These are phyloP conservation scores for Hormiphora californensis DNA, from an alignment of 37 sponge, comb jelly and placozoan genomes.

Conservation along the genomic window DNA sequence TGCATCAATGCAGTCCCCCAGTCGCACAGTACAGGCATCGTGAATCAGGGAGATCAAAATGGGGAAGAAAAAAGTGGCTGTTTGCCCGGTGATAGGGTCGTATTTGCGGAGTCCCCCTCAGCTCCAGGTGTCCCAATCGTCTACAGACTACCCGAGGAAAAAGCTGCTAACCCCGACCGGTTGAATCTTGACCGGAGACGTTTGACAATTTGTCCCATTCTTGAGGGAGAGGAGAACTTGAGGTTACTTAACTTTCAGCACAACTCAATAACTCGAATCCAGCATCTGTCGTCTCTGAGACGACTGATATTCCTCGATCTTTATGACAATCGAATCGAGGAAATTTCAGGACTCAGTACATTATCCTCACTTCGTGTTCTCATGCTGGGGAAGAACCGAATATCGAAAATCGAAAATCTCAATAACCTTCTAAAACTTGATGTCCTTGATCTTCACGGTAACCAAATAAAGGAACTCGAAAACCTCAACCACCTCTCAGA, in stretches of 20 bases:
- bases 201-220: conserved; percentile 72
- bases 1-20: neutral
- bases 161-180: conserved; percentile 73
- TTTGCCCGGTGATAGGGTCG: conserved; percentile 46
- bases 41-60: too few species aligned
- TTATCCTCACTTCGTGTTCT: conserved; percentile 83
- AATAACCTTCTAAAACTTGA: conserved; percentile 75
- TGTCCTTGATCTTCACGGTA: conserved; percentile 96
- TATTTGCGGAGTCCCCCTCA: conserved; percentile 56
- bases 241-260: conserved; percentile 90
- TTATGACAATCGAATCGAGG: conserved; percentile 87
- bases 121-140: conserved; percentile 73
- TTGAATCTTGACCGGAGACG: conserved; percentile 82
- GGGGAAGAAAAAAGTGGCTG: conserved; percentile 31
- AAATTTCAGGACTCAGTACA: conserved; percentile 74
- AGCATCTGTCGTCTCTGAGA: conserved; percentile 65
- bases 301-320: conserved; percentile 92
- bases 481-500: conserved; percentile 66
- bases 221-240: conserved; percentile 83
- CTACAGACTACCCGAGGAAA: conserved; percentile 72
- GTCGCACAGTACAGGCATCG: conserved; percentile 5
- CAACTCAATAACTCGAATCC: conserved; percentile 76
- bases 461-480: conserved; percentile 80
- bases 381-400: conserved; percentile 97
- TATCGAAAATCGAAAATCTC: conserved; percentile 71